Conservation (phyloP, 2,888 invertebrate genomes). For the Pristionchus japonicus region DNA sequence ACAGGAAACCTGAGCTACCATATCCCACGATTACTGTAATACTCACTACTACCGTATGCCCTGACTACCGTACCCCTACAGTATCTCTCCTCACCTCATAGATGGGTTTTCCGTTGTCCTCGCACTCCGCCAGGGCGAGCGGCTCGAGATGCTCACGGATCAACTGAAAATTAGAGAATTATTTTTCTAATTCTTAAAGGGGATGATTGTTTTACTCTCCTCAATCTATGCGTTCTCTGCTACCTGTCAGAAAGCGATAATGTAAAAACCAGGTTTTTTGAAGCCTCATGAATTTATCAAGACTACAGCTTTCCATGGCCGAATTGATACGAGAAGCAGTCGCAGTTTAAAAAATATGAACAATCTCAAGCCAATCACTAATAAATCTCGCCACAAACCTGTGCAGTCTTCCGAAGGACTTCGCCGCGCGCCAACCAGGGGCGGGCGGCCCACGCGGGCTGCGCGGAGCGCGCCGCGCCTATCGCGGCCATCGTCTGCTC, state of each 20-base stretch:
- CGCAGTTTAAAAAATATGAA: too few relatives aligned
- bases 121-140: slow-evolving; percentile 76
- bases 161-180: not conserved
- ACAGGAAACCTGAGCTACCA: not conserved
- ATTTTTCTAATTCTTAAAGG: not conserved
- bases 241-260: too few relatives aligned
- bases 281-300: not conserved
- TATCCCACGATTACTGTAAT: not conserved
- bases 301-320: too few relatives aligned
- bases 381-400: slow-evolving; percentile 57
- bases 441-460: slow-evolving; percentile 76
- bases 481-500: slow-evolving; percentile 36
- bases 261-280: not conserved
- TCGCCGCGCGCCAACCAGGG: slow-evolving; percentile 77
- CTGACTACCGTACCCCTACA: not conserved
- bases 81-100: slow-evolving; percentile 76
- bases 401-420: slow-evolving; percentile 75
- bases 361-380: not conserved
- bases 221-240: too few relatives aligned
- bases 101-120: slow-evolving; percentile 80
- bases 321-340: too few relatives aligned
- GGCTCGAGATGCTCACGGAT: slow-evolving; percentile 73
- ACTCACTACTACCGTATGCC: not conserved
- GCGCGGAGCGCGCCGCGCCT: slow-evolving; percentile 75
- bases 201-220: too few relatives aligned